These are phyloP conservation scores for Halisarca cf. caerulea DNA, from an alignment of 37 sponge, comb jelly and placozoan species.

Conservation along the genomic window DNA sequence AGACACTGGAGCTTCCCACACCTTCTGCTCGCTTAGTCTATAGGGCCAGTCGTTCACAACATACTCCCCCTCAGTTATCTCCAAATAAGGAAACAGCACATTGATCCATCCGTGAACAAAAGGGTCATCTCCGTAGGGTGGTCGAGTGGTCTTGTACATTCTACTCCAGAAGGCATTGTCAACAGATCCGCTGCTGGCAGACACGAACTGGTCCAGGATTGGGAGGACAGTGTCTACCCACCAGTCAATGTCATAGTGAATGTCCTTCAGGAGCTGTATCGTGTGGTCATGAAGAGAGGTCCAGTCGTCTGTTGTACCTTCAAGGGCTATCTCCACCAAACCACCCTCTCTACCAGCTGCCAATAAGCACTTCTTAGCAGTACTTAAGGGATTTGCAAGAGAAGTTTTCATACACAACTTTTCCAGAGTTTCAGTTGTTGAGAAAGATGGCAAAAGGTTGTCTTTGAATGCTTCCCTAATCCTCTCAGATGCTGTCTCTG, in stretches of 20 bases:
- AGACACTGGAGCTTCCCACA: neutral
- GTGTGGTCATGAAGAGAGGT: neutral
- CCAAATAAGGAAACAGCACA: conserved; percentile 13
- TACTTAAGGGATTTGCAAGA: neutral
- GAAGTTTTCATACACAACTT: neutral
- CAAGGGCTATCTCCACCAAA: neutral
- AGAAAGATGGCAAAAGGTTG: neutral
- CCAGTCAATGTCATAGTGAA: conserved; percentile 23
- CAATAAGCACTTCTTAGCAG: neutral
- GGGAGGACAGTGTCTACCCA: conserved; percentile 11
- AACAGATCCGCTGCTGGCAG: neutral
- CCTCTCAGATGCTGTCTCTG: neutral
- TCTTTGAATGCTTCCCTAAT: neutral
- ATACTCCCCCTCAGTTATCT: neutral
- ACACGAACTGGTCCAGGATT: conserved; percentile 18
- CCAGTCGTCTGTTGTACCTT: neutral
- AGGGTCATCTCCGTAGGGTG: neutral
- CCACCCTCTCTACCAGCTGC: neutral
- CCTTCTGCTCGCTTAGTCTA: neutral
- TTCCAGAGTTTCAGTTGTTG: neutral
- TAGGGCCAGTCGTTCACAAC: conserved; percentile 21
- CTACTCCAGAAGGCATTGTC: conserved; percentile 20
- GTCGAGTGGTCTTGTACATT: neutral
- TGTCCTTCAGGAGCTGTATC: neutral
- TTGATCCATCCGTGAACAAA: conserved; percentile 31